These are phyloP conservation scores for Syrista parreyssii DNA, from an alignment of 2,888 invertebrate species.

Conservation along the genomic window DNA sequence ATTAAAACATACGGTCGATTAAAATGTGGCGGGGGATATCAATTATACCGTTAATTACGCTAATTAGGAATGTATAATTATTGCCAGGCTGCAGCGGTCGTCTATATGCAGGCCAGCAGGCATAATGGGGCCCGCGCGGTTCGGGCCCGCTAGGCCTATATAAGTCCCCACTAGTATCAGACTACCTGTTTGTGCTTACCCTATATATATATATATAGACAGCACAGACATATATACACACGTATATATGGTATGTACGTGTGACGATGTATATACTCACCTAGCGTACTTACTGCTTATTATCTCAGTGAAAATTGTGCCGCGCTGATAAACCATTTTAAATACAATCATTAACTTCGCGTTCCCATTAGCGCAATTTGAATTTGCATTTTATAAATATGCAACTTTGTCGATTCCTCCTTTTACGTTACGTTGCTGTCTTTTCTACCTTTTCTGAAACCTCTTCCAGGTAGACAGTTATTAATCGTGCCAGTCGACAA, in stretches of 20 bases:
- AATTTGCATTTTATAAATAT: conserved; percentile 57
- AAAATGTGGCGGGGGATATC: conserved; percentile 27
- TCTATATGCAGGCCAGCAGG: conserved; percentile 21
- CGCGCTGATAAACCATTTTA: conserved; percentile 48
- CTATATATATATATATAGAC: background rate
- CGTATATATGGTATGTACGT: background rate
- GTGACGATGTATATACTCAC: background rate
- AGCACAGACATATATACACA: background rate
- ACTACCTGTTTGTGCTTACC: background rate
- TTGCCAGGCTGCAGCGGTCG: conserved; percentile 23
- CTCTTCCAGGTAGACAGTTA: conserved; percentile 7
- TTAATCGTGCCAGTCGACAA: conserved; percentile 9
- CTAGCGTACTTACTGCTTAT: conserved; percentile 24
- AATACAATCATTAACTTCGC: conserved; percentile 52
- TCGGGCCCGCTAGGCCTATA: conserved; percentile 19
- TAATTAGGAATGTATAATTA: conserved; percentile 46
- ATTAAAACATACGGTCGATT: conserved; percentile 13
- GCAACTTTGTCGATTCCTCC: conserved; percentile 24
- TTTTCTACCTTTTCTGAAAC: background rate
- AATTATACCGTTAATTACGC: conserved; percentile 43
- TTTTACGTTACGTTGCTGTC: background rate
- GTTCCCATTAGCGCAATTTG: conserved; percentile 51
- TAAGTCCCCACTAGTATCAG: background rate
- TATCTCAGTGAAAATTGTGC: conserved; percentile 1
- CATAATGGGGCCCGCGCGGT: conserved; percentile 28